These are phyloP conservation scores for Drosophila cardini DNA, from an alignment of 1,140 invertebrate genomes.

Conservation along the genomic window DNA sequence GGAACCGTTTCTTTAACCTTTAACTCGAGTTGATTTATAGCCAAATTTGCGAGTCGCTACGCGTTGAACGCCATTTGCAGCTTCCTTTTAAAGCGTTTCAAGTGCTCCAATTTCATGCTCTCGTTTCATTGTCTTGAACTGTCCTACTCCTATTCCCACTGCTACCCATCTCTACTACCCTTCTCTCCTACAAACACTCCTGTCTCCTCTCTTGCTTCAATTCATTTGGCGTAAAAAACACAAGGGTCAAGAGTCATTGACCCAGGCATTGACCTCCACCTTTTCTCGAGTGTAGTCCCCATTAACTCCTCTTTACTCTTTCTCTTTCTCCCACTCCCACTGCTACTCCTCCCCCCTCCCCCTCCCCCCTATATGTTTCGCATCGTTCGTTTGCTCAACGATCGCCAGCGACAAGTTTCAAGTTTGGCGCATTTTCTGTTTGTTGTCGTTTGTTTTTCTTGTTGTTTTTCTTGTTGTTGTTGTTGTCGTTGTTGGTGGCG, in stretches of 20 bases:
- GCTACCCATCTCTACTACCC: background rate
- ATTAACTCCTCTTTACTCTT: background rate
- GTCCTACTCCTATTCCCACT: background rate
- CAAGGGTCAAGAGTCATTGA: conserved; percentile 70
- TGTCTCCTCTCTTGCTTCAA: background rate
- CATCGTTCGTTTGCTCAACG: conserved; percentile 32
- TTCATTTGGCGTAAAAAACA: conserved; percentile 1
- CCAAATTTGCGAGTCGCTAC: background rate
- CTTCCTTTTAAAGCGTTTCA: conserved; percentile 3
- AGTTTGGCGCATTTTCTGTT: conserved; percentile 54
- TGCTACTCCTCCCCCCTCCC: background rate
- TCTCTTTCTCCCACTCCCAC: background rate
- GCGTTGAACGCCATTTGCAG: background rate
- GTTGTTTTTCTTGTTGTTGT: conserved; percentile 19
- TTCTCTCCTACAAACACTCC: background rate
- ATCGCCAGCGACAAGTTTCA: conserved; percentile 71
- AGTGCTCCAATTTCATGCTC: conserved; percentile 28
- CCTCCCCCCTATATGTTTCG: conserved; percentile 1
- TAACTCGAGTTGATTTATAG: conserved; percentile 1
- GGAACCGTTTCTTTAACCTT: background rate
- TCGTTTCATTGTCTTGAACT: conserved; percentile 1
- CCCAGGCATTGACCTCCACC: conserved; percentile 72
- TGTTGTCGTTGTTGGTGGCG: conserved; percentile 26
- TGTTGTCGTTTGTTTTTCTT: conserved; percentile 40
- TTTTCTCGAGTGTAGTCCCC: conserved; percentile 30